Evolutionary conservation across 2,113 vertebrate species (phyloP).

Genomic region (Gallinago undulata): DNA sequence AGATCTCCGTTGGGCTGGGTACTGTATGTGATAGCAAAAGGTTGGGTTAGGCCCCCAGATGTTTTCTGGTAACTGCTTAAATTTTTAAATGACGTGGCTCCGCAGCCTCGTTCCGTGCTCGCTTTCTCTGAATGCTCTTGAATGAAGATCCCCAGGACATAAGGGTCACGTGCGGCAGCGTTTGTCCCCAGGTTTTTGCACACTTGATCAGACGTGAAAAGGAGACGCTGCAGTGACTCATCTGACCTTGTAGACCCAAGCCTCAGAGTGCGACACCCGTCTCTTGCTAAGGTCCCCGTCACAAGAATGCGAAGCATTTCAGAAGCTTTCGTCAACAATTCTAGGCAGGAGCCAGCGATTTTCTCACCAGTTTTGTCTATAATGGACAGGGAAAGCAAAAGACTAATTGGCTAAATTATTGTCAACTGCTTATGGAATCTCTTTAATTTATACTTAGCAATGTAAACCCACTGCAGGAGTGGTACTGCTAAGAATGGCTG

Average conservation of each 20-base stretch:
- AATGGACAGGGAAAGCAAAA: neutral
- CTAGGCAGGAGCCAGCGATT: neutral
- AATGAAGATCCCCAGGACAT: neutral
- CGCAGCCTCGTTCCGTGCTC: neutral
- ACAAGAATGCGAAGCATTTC: constrained; percentile 30
- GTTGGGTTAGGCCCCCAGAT: neutral
- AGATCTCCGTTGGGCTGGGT: neutral
- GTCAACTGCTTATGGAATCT: neutral
- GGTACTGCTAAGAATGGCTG: neutral
- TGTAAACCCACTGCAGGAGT: neutral
- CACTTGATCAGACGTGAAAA: constrained; percentile 5
- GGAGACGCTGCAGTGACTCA: neutral
- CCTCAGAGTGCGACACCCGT: neutral
- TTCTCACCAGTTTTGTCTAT: neutral
- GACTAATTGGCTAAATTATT: neutral
- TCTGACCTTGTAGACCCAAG: neutral
- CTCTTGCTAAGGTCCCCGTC: neutral
- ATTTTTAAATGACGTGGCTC: neutral
- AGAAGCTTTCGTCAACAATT: neutral
- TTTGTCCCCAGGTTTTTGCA: constrained; percentile 24
- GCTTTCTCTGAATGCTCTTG: constrained; percentile 2
- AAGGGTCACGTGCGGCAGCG: neutral
- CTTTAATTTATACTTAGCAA: neutral
- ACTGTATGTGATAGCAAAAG: neutral
- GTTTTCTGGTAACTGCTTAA: neutral